These are phyloP conservation scores for Megaceryle torquata DNA, from an alignment of 2,113 vertebrate genomes.

Conservation along the genomic window DNA sequence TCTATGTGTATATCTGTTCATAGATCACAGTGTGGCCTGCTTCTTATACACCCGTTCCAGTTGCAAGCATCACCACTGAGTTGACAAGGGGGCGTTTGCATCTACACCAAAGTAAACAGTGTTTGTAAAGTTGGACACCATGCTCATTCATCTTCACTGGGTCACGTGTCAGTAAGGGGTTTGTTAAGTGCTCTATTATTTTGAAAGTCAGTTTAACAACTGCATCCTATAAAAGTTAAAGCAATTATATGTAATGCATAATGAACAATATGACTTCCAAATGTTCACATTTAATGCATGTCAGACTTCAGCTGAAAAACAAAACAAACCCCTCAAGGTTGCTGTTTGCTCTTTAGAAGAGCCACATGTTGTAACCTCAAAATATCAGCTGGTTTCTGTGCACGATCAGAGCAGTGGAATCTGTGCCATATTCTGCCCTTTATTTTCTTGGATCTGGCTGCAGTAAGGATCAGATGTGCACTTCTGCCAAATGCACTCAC, in stretches of 20 bases:
- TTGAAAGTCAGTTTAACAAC: slow-evolving; percentile 11
- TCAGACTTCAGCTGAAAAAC: slow-evolving; percentile 2
- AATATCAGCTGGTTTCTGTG: slow-evolving; percentile 41
- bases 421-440: neutral
- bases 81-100: neutral
- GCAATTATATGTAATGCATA: slow-evolving; percentile 3
- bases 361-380: slow-evolving; percentile 28
- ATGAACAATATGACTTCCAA: slow-evolving; percentile 47
- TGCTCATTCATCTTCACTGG: neutral
- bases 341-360: slow-evolving; percentile 37
- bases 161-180: neutral
- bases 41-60: neutral
- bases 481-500: neutral
- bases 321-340: slow-evolving; percentile 18
- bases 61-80: neutral
- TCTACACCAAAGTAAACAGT: neutral
- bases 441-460: neutral
- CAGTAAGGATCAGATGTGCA: neutral
- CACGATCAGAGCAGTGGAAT: neutral
- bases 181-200: slow-evolving; percentile 12
- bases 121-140: neutral
- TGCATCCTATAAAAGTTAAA: slow-evolving; percentile 24
- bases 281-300: slow-evolving; percentile 46
- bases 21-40: neutral
- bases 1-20: neutral